These are phyloP conservation scores for Chamaea fasciata DNA, from an alignment of 2,113 vertebrate genomes.

Conservation along the genomic window DNA sequence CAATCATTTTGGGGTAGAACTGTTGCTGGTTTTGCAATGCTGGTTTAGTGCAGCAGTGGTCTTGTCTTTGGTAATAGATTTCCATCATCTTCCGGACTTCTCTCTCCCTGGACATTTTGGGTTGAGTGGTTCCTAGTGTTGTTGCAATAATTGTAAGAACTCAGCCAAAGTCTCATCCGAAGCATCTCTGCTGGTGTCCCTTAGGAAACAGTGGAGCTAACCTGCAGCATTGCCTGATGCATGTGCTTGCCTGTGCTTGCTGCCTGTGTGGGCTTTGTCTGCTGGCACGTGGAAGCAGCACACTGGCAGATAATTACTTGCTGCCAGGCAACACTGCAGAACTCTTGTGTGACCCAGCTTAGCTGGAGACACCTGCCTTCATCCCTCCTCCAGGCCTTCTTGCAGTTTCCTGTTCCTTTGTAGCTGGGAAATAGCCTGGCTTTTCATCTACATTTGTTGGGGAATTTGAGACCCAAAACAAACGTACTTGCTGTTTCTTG, in stretches of 20 bases:
- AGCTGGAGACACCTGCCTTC: slow-evolving; percentile 51
- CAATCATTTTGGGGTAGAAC: not conserved
- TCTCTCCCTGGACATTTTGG: not conserved
- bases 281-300: slow-evolving; percentile 37
- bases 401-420: not conserved
- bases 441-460: not conserved
- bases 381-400: not conserved
- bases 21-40: not conserved
- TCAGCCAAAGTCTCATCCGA: not conserved
- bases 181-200: not conserved
- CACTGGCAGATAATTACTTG: slow-evolving; percentile 51
- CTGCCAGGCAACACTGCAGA: slow-evolving; percentile 61
- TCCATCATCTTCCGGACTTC: not conserved
- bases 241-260: not conserved
- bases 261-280: slow-evolving; percentile 42
- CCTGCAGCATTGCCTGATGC: not conserved
- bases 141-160: not conserved
- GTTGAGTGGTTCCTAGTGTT: not conserved
- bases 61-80: not conserved
- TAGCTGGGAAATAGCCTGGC: not conserved
- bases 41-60: not conserved
- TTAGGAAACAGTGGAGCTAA: not conserved
- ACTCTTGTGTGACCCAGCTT: not conserved
- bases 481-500: not conserved
- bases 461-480: not conserved